phyloP scores from a whole-genome alignment of 2,113 vertebrate genomes.

The Perca fluviatilis region DNA sequence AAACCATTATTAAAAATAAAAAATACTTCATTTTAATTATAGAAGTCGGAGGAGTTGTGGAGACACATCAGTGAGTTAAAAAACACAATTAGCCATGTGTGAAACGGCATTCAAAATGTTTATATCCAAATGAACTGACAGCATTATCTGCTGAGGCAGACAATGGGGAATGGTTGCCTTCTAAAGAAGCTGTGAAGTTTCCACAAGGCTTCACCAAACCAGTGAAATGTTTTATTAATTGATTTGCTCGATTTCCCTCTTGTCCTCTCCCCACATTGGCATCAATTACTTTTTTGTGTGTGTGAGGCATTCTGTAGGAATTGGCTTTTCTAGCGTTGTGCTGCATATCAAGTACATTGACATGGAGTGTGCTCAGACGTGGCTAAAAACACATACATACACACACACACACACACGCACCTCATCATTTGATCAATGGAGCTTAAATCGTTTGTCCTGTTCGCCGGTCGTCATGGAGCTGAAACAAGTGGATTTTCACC shows the following conservation, averaged over 20 bases:
- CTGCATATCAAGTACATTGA: constrained; percentile 25
- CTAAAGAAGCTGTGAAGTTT: constrained; percentile 71
- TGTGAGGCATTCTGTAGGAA: constrained; percentile 52
- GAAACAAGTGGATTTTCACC: constrained; percentile 28
- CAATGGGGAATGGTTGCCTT: constrained; percentile 35
- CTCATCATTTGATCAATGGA: constrained; percentile 34
- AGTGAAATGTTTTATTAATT: constrained; percentile 71
- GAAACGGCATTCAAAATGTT: constrained; percentile 73
- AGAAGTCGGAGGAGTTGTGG: constrained; percentile 36
- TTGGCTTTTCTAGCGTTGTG: background rate
- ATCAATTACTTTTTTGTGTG: constrained; percentile 64
- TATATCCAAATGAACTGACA: constrained; percentile 57
- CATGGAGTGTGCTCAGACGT: background rate
- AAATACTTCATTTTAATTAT: constrained; percentile 55
- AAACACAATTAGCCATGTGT: constrained; percentile 68
- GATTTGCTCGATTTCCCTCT: constrained; percentile 63
- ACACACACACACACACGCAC: background rate
- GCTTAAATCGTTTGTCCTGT: constrained; percentile 39
- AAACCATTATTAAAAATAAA: constrained; percentile 15
- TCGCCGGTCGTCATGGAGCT: background rate
- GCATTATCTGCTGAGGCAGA: constrained; percentile 64
- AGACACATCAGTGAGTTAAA: constrained; percentile 42
- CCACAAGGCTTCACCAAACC: constrained; percentile 61
- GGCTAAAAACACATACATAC: background rate
- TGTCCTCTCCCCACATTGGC: constrained; percentile 48